Base-by-base conservation (phyloP, 2,888 invertebrate genomes). In the Ernsta delagoae region DNA sequence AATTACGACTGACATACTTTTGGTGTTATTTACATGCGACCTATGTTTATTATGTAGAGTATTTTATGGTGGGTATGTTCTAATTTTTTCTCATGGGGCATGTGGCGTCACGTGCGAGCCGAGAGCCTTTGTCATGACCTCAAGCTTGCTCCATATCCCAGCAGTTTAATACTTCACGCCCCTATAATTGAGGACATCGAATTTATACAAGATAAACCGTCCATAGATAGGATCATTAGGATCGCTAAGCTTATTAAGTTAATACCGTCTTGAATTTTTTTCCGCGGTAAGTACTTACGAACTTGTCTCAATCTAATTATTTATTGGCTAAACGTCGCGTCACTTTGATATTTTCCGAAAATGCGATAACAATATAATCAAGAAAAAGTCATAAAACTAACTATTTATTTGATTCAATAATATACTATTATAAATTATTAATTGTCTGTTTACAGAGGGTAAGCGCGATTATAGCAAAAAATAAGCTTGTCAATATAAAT, bases 71-170 rank as follows among this genome's bases (percentile, higher is more conserved):
- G 5, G 4, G 4, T 24, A 67, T 86, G 89, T 77, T 87, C 90
- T 77, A 83, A 76, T 87, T 89, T 80, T 41, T 41, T 41, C 5
- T 75, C 73, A 77, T 75, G 78, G 80, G 78, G 77, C 71, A 73
- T 75, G 78, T 78, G 74, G 76, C 75, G 76, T 78, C 75, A 77
- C 76, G 77, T 77, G 75, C 77, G 74, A 75, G 86, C 83, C 83
- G 86, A 89, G 89, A 79, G 89, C 87, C 88, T 88, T 87, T 84
- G 86, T 85, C 84, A 83, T 86, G 90, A 89, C 89, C 89, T 78
- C 75, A 75, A 75, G 79, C 74, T 74, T 81, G 88, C 79, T 85
- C 89, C 48, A 65, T 31, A 45, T 64, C 12, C 64, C 5, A 54
- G 41, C n/a, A 7, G 36, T 11, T 36, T n/a, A 12, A 45, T 5